phyloP scores from a whole-genome alignment of 2,113 vertebrate genomes.

The Zeus faber region DNA sequence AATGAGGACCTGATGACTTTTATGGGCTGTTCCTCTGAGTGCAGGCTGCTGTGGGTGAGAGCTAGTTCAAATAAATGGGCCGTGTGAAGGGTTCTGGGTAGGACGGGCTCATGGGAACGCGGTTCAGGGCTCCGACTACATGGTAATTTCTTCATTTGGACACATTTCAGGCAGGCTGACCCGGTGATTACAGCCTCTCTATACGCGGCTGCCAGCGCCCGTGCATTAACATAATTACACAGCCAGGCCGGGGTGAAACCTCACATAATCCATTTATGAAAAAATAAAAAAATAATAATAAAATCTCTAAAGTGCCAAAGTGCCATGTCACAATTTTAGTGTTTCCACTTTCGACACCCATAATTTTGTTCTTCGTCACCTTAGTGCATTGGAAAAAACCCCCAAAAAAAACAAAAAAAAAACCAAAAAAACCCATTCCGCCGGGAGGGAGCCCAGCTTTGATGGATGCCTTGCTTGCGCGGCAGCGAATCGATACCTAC shows the following conservation, averaged over 20 bases:
- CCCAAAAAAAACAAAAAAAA: background rate
- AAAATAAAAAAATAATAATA: background rate
- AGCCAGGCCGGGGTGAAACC: constrained; percentile 23
- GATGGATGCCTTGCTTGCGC: constrained; percentile 13
- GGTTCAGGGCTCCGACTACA: constrained; percentile 43
- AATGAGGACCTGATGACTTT: constrained; percentile 73
- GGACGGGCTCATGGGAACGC: constrained; percentile 50
- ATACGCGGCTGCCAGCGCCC: constrained; percentile 30
- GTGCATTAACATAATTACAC: constrained; percentile 51
- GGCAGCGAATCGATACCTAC: constrained; percentile 25
- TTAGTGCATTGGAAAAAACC: background rate
- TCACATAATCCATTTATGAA: constrained; percentile 22
- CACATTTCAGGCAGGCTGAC: constrained; percentile 45
- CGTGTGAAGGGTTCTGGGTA: constrained; percentile 56
- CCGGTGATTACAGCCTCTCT: constrained; percentile 52
- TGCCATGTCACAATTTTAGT: constrained; percentile 6
- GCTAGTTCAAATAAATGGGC: constrained; percentile 70
- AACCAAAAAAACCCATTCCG: background rate
- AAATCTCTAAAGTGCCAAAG: background rate
- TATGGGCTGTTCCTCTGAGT: constrained; percentile 50
- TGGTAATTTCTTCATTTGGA: constrained; percentile 58
- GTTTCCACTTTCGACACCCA: constrained; percentile 15
- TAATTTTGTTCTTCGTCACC: background rate
- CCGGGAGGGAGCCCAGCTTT: background rate
- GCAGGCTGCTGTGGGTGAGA: constrained; percentile 57